Percentiles rank a stretch among this genome's conserved stretches.
These are phyloP conservation scores for Panopea generosa DNA, from an alignment of 2,888 invertebrate species.

Conservation along the genomic window DNA sequence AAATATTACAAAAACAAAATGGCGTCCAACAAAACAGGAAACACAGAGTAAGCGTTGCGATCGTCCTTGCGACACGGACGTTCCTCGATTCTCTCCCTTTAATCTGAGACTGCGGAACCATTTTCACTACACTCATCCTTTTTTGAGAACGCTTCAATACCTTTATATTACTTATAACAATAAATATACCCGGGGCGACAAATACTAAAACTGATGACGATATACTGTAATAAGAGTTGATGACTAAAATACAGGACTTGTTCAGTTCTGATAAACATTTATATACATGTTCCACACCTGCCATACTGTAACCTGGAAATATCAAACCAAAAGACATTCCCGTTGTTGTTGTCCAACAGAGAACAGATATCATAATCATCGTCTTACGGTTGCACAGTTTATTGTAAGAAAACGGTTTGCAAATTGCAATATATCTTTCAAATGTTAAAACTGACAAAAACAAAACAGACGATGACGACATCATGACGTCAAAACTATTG, in stretches of 20 bases:
- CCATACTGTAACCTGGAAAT: too few relatives aligned
- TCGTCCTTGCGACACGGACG: slow-evolving; percentile 34
- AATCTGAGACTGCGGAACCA: neutral
- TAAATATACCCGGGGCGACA: slow-evolving; percentile 21
- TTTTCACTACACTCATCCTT: neutral
- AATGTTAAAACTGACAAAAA: slow-evolving; percentile 32
- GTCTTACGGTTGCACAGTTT: slow-evolving; percentile 22
- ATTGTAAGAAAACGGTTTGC: slow-evolving; percentile 32
- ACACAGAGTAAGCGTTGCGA: slow-evolving; percentile 23
- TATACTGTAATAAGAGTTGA: slow-evolving; percentile 21
- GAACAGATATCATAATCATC: slow-evolving; percentile 7
- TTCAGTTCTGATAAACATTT: slow-evolving; percentile 4
- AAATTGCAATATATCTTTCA: slow-evolving; percentile 43
- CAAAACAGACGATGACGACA: too few relatives aligned
- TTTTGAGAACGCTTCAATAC: slow-evolving; percentile 3
- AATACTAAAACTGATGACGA: slow-evolving; percentile 16
- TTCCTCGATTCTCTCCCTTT: slow-evolving; percentile 13
- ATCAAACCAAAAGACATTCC: slow-evolving; percentile 34
- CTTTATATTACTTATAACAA: slow-evolving; percentile 19
- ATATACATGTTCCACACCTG: slow-evolving; percentile 15
- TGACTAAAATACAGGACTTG: slow-evolving; percentile 13
- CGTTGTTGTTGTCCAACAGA: slow-evolving; percentile 19
- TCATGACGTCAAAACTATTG: slow-evolving; percentile 25
- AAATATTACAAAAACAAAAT: too few relatives aligned
- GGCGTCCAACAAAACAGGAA: too few relatives aligned